Conservation (phyloP, 2,888 invertebrate genomes). For the Diaperis boleti region DNA sequence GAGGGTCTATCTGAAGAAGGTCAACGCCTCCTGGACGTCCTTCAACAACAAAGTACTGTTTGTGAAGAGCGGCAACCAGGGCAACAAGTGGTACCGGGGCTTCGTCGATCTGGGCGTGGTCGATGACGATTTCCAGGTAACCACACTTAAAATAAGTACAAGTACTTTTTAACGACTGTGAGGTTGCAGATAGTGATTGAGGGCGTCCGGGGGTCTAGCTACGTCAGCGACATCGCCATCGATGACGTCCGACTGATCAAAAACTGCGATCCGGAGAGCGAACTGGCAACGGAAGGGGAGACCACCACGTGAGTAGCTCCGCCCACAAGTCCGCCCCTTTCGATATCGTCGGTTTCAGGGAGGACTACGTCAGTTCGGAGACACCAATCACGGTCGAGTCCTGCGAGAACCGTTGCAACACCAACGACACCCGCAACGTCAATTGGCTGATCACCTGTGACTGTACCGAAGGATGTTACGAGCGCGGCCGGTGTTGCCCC, state of each 20-base stretch:
- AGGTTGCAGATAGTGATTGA: conserved; percentile 82
- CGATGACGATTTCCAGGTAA: conserved; percentile 71
- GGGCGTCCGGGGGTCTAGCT: conserved; percentile 75
- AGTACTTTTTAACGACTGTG: no score
- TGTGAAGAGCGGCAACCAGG: conserved; percentile 75
- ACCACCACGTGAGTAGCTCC: conserved; percentile 50
- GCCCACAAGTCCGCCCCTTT: no score
- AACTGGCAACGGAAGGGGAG: conserved; percentile 59
- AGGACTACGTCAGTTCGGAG: conserved; percentile 43
- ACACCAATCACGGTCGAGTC: conserved; percentile 64
- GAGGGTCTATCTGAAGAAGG: conserved; percentile 68
- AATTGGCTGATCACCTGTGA: conserved; percentile 67
- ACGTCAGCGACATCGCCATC: conserved; percentile 83
- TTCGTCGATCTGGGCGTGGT: conserved; percentile 66
- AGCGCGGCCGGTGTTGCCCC: conserved; percentile 73
- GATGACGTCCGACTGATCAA: conserved; percentile 80
- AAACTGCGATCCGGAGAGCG: conserved; percentile 67
- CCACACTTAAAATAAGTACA: no score
- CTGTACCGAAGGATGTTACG: conserved; percentile 71
- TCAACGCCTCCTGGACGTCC: conserved; percentile 64
- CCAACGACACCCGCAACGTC: conserved; percentile 17
- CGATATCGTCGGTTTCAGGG: no score
- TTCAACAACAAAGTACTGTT: conserved; percentile 71
- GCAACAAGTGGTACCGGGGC: conserved; percentile 75
- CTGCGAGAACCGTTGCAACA: conserved; percentile 69